phyloP scores from a whole-genome alignment of 2,113 vertebrate species.

The Ellobius talpinus region DNA sequence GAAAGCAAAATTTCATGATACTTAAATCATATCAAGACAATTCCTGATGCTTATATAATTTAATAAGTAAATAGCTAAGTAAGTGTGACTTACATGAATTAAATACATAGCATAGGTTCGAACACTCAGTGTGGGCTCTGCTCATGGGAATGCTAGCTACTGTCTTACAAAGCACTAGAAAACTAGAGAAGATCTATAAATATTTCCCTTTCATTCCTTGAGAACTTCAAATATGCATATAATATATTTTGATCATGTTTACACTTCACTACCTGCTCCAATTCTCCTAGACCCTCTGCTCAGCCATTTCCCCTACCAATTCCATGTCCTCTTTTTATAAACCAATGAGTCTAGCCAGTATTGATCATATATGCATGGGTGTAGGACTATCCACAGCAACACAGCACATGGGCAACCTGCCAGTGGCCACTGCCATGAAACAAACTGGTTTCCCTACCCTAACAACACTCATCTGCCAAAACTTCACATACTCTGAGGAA shows the following conservation, averaged over 20 bases:
- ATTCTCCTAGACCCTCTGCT: not conserved
- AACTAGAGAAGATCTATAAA: not conserved
- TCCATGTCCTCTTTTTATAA: not conserved
- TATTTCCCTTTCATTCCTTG: not conserved
- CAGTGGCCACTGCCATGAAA: not conserved
- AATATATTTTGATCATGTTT: not conserved
- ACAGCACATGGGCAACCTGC: not conserved
- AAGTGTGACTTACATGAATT: not conserved
- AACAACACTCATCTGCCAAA: too few species aligned
- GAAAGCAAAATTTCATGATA: not conserved
- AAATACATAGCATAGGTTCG: too few species aligned
- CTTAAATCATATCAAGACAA: not conserved
- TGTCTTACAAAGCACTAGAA: not conserved
- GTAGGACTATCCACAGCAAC: not conserved
- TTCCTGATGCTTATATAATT: not conserved
- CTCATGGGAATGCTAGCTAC: not conserved
- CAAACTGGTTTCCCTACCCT: not conserved
- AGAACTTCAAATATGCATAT: too few species aligned
- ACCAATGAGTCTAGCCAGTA: not conserved
- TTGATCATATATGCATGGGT: not conserved
- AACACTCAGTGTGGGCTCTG: not conserved
- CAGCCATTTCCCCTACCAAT: not conserved
- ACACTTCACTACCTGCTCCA: not conserved
- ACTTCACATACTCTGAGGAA: not conserved
- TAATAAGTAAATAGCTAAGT: not conserved